A percentile compares a stretch with the other conserved stretches of the same genome.
These are phyloP conservation scores for Indicator maculatus DNA, from an alignment of 2,113 vertebrate species.

Conservation along the genomic window DNA sequence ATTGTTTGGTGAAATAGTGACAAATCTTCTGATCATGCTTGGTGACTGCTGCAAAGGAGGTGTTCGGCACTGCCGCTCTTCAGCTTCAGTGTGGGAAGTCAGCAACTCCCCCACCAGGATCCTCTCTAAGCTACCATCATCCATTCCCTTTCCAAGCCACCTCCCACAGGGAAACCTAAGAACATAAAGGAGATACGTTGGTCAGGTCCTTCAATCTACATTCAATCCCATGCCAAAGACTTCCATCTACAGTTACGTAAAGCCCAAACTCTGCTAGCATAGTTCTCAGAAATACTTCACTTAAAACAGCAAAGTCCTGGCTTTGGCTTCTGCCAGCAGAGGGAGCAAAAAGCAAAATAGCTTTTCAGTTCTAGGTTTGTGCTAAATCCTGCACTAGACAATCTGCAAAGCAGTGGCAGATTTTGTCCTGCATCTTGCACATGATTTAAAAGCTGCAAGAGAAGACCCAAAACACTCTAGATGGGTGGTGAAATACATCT, in stretches of 20 bases:
- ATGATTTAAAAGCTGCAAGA: neutral
- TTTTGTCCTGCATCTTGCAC: neutral
- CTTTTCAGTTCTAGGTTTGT: neutral
- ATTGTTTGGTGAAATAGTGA: slow-evolving; percentile 95
- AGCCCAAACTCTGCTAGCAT: neutral
- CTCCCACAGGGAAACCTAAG: slow-evolving; percentile 95
- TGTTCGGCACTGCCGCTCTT: slow-evolving; percentile 92
- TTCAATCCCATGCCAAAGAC: neutral
- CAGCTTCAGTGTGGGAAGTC: slow-evolving; percentile 85
- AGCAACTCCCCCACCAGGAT: slow-evolving; percentile 94
- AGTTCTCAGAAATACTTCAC: neutral
- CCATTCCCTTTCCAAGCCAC: slow-evolving; percentile 97
- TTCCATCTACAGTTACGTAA: neutral
- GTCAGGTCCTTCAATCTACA: neutral
- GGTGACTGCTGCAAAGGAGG: slow-evolving; percentile 97
- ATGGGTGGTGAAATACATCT: neutral
- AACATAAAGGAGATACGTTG: neutral
- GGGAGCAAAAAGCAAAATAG: slow-evolving; percentile 14
- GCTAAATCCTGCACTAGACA: neutral
- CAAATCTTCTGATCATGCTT: slow-evolving; percentile 96
- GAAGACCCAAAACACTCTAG: neutral
- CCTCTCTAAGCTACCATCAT: slow-evolving; percentile 95
- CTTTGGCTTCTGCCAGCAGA: slow-evolving; percentile 21
- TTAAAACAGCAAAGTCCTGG: neutral
- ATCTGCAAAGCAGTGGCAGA: neutral